Conservation (phyloP, 2,113 vertebrate genomes). For the Corapipo altera region DNA sequence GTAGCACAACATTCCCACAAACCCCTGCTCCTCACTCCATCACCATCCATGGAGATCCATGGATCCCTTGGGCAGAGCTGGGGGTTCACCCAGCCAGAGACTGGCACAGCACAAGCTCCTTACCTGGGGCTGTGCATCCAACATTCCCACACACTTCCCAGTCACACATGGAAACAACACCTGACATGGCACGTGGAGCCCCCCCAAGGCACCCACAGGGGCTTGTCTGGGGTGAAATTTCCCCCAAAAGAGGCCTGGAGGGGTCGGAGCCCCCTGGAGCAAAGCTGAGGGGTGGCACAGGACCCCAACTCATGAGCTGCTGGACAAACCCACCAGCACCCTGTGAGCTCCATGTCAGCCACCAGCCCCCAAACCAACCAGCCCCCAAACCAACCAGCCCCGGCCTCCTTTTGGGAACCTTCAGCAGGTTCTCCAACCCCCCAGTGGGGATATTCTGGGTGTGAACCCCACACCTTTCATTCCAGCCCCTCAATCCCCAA, state of each 20-base stretch:
- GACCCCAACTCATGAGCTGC: background rate
- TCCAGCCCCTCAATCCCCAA: background rate
- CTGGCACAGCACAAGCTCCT: background rate
- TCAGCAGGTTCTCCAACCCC: rapidly evolving
- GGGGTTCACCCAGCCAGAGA: too few species aligned
- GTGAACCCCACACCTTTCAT: rapidly evolving
- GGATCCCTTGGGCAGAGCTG: background rate
- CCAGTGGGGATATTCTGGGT: background rate
- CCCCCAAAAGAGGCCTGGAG: background rate
- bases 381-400: rapidly evolving
- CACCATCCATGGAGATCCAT: background rate
- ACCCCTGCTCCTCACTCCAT: background rate
- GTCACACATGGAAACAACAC: background rate
- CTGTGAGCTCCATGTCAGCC: rapidly evolving
- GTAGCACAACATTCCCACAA: rapidly evolving
- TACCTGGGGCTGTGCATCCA: background rate
- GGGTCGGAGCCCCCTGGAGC: rapidly evolving
- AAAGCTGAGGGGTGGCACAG: background rate
- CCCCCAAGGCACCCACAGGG: background rate
- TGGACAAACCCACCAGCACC: background rate
- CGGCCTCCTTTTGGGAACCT: background rate
- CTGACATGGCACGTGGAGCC: background rate
- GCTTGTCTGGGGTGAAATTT: background rate
- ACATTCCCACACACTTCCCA: background rate
- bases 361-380: background rate